These are phyloP conservation scores for Podocnemis expansa DNA, from an alignment of 2,113 vertebrate genomes.

Conservation along the genomic window DNA sequence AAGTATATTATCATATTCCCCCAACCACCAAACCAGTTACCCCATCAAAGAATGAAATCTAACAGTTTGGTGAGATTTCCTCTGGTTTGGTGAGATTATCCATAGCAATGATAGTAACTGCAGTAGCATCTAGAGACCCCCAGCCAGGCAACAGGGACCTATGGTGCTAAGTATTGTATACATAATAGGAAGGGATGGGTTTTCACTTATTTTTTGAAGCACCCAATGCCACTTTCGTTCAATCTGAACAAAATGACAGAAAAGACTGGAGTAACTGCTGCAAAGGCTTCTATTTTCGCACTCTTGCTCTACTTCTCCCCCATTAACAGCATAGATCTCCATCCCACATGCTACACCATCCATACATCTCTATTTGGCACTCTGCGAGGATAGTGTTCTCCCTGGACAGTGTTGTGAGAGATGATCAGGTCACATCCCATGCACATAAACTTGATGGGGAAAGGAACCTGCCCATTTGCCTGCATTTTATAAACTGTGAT, in stretches of 20 bases:
- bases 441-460: neutral
- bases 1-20: neutral
- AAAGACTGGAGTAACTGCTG: neutral
- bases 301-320: neutral
- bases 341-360: neutral
- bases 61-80: neutral
- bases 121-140: neutral
- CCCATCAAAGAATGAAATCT: neutral
- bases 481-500: neutral
- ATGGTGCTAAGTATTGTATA: neutral
- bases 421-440: neutral
- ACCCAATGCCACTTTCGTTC: neutral
- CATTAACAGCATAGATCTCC: neutral
- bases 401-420: neutral
- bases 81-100: neutral
- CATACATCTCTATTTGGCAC: neutral
- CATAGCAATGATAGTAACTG: neutral
- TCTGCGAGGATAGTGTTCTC: neutral
- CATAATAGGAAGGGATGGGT: neutral
- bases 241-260: neutral
- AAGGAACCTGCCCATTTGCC: neutral
- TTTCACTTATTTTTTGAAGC: neutral
- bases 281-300: neutral
- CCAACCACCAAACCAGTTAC: neutral
- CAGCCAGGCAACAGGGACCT: neutral